Percentiles rank a stretch among this genome's conserved stretches.
Conservation (phyloP, 2,888 invertebrate genomes). For the Drosophila falleni region DNA sequence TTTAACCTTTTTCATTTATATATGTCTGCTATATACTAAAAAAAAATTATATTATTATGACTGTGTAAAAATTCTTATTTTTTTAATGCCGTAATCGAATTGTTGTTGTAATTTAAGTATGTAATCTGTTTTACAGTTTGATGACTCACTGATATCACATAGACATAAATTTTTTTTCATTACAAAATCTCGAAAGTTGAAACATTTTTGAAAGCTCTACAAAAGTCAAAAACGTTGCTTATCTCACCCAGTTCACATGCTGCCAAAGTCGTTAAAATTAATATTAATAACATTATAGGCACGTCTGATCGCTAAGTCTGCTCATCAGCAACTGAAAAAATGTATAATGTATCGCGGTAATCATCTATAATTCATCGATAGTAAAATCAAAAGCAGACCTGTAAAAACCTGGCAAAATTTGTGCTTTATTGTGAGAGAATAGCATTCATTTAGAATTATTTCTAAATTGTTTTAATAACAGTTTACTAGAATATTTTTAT, state of each 20-base stretch:
- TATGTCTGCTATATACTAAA: too few species aligned
- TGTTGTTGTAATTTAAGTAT: background rate
- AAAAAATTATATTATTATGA: too few species aligned
- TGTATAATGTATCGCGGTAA: background rate
- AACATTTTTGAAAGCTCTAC: background rate
- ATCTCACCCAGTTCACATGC: background rate
- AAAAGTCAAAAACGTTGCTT: background rate
- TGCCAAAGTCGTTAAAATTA: background rate
- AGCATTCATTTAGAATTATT: background rate
- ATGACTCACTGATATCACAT: background rate
- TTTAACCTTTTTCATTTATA: too few species aligned
- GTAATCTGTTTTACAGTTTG: background rate
- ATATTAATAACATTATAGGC: conserved; percentile 15
- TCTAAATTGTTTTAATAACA: background rate
- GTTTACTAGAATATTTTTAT: too few species aligned
- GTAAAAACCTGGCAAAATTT: conserved; percentile 3
- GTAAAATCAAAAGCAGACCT: background rate
- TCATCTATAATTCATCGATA: background rate
- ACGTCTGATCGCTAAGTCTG: background rate
- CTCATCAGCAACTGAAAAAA: background rate
- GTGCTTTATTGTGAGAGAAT: background rate
- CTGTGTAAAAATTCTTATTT: too few species aligned
- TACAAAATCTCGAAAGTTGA: background rate
- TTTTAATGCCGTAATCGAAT: too few species aligned
- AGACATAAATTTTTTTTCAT: background rate